Percentiles rank a stretch among this genome's conserved stretches.
Evolutionary conservation across 2,888 invertebrate species (phyloP).

Genomic region (Cantharis flavilabris): DNA sequence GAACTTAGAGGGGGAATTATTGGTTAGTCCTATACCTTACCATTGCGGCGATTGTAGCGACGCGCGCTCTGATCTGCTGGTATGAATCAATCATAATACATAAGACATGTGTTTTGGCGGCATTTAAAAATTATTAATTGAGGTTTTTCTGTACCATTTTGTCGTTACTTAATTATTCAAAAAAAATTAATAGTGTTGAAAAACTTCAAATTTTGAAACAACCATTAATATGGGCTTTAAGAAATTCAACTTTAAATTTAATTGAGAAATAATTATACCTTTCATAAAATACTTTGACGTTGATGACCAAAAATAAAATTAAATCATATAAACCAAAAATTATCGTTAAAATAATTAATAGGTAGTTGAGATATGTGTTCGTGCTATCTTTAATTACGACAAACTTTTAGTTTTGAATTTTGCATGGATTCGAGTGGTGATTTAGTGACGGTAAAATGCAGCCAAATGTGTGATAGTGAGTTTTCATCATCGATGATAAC

Average conservation of each 20-base stretch:
- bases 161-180: not conserved
- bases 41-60: conserved; percentile 42
- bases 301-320: not conserved
- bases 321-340: not conserved
- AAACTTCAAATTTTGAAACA: not conserved
- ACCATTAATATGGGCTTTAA: not conserved
- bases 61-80: conserved; percentile 37
- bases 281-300: not conserved
- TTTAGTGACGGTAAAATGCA: conserved; percentile 27
- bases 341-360: not conserved
- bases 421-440: conserved; percentile 3
- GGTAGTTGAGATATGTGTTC: not conserved
- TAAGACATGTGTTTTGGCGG: conserved; percentile 36
- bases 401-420: not conserved
- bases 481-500: conserved; percentile 21
- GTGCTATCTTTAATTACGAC: not conserved
- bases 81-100: conserved; percentile 40
- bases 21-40: conserved; percentile 47
- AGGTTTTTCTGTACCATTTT: not conserved
- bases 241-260: not conserved
- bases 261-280: not conserved
- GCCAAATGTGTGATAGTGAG: conserved; percentile 24
- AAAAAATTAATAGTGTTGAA: not conserved
- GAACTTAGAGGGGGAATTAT: conserved; percentile 43
- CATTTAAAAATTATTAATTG: conserved; percentile 13